Evolutionary conservation across 2,888 invertebrate species (phyloP), one percentile per base, ranked within the genome.

Genomic region (Amphipyra berbera): DNA sequence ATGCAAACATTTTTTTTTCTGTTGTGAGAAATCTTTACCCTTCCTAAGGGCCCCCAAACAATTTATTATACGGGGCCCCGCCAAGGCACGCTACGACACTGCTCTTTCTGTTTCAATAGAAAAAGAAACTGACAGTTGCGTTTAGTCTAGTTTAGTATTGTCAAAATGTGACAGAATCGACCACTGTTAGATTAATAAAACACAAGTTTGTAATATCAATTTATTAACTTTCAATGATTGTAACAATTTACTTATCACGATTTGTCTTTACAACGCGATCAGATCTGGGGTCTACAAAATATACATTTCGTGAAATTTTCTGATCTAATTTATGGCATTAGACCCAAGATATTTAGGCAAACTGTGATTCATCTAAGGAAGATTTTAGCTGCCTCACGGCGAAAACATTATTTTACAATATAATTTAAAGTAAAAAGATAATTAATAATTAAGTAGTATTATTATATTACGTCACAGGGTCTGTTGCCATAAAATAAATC

Each of bases 181-280:
- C n/a, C n/a, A n/a, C n/a, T n/a, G n/a, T n/a, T 21, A 21, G 21
- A 21, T 21, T 37, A 55, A 47, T 45, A 47, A 71, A 75, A 75
- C 37, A 57, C 48, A 57, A 53, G 44, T 58, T 73, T 56, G 66
- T 78, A 79, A 79, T 77, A 89, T 90, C 83, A 85, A 84, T 92
- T 92, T 92, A 90, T 89, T 93, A 89, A 87, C 86, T 86, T 88
- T 88, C 82, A 89, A 89, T 86, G 83, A 85, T 89, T 87, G 63
- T 90, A 93, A 92, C 90, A 91, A 91, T 86, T 85, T 89, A 85
- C 83, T 87, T 93, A 93, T 92, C 92, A 94, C 90, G 90, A 88
- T 90, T 92, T 93, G 93, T 93, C 94, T 94, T 94, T 88, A 87
- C 83, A 89, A 84, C 85, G 82, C 84, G 78, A 84, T 92, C 92